Percentiles rank a stretch among this genome's conserved stretches.
Evolutionary conservation across 2,113 vertebrate species (phyloP).

Genomic region (Pseudopodoces humilis): DNA sequence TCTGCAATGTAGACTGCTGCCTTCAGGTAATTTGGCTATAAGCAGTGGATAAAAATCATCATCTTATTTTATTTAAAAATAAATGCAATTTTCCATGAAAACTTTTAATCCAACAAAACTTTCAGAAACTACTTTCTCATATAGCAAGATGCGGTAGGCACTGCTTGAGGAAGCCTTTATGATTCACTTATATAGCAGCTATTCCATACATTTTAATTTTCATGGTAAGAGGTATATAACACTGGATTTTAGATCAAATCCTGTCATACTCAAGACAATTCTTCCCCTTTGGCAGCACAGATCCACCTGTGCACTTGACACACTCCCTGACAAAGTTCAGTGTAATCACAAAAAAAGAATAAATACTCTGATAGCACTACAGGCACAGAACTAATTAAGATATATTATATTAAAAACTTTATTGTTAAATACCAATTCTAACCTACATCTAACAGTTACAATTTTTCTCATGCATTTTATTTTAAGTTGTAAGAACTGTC

Average conservation of each 20-base stretch:
- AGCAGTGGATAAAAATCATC: constrained; percentile 24
- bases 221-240: not conserved
- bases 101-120: constrained; percentile 15
- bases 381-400: not conserved
- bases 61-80: constrained; percentile 35
- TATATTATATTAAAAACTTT: not conserved
- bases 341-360: not conserved
- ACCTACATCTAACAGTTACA: not conserved
- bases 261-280: not conserved
- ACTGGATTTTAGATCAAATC: not conserved
- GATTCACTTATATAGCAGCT: not conserved
- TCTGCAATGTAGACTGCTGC: constrained; percentile 47
- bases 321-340: not conserved
- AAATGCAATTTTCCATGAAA: constrained; percentile 11
- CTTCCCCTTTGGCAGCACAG: not conserved
- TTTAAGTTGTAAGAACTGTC: not conserved
- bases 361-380: not conserved
- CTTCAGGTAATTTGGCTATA: constrained; percentile 46
- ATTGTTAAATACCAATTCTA: not conserved
- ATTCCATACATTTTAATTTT: not conserved
- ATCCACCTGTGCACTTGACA: not conserved
- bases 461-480: not conserved
- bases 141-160: not conserved
- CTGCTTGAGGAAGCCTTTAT: not conserved
- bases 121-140: not conserved